Evolutionary conservation across 53 echinoderm and acorn worm species (phyloP), one percentile per base, ranked within the genome.

Genomic region (Paelopatides confundens): DNA sequence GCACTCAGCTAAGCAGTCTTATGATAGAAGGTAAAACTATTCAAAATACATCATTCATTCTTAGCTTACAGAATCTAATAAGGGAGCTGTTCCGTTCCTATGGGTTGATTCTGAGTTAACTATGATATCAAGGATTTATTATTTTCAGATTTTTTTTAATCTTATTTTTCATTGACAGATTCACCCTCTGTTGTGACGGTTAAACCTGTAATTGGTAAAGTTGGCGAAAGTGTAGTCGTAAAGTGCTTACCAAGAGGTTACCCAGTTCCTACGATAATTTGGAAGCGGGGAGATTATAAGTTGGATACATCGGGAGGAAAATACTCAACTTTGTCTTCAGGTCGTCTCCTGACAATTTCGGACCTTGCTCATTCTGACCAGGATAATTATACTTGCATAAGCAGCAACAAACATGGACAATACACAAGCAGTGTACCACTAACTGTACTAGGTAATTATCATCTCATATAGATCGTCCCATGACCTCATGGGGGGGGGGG

Each of bases 381-480:
- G 51, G 99, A 95, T 3, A 64, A 13, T 3, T 99, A 99, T 65
- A 76, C 77, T 14, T 99, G 99, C 71, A 46, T 92, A 2, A 90
- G 94, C 28, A 89, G 87, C 31, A 99, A 95, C 54, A 33, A 62
- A 65, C 35, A 81, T 13, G 99, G 99, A 27, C 66, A 81, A 2
- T 91, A 94, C 62, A 23, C 35, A 36, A 87, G 93, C 1, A 63
- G 77, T 0, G 91, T 94, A 3, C 77, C 40, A 38, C 83, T 99
- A 23, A 92, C 95, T 12, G 95, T 99, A 18, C 64, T 92, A 66
- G 92, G 97, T 97, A 85, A 86, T n/a, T n/a, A n/a, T n/a, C n/a
- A n/a, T n/a, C n/a, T n/a, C n/a, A n/a, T n/a, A n/a, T n/a, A n/a
- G n/a, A n/a, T n/a, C n/a, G n/a, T n/a, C n/a, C n/a, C n/a, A n/a